Base-by-base conservation (phyloP, 2,888 invertebrate genomes). In the Stenurella melanura region DNA sequence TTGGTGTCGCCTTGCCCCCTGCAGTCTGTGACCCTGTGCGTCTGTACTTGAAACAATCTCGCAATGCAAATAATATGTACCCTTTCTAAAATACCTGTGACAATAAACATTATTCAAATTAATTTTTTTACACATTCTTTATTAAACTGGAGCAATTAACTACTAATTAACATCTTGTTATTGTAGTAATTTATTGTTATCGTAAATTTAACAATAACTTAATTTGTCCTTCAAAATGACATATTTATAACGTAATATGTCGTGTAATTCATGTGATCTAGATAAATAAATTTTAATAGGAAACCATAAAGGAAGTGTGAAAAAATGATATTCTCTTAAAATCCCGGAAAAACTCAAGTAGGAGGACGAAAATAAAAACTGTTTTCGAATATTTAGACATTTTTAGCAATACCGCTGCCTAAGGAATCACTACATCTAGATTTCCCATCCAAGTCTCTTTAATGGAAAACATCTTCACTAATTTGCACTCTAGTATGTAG, bases 91-190 rank as follows among this genome's bases (percentile, higher is more conserved):
- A 30, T 26, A 58, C 56, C 17, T 30, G 69, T 34, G 57, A 58
- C 58, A 58, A 69, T 58, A 34, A 69, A 34, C 56, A 58, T 18
- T 56, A 68, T 68, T 19, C 67, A 56, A 17, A 69, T 69, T 21
- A 58, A 34, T 69, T 69, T 69, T 67, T 68, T 69, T 56, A 15
- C 26, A 34, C 57, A 69, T 69, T 69, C 69, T 18, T 26, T n/a
- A 58, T 26, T 30, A 57, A 69, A 58, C 57, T 69, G 30, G 57
- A 69, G 69, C 69, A 69, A 21, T 26, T 56, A 69, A 69, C 17
- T n/a, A 12, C 15, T n/a, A 69, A 69, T 69, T 69, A 69, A 69
- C 57, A 69, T 69, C 21, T 21, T 56, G 56, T 58, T 69, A 57
- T 26, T 58, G 26, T 34, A 58, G 18, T 58, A 69, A 69, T 34